Evolutionary conservation across 2,113 vertebrate species (phyloP).

Genomic region (Lycaon pictus): DNA sequence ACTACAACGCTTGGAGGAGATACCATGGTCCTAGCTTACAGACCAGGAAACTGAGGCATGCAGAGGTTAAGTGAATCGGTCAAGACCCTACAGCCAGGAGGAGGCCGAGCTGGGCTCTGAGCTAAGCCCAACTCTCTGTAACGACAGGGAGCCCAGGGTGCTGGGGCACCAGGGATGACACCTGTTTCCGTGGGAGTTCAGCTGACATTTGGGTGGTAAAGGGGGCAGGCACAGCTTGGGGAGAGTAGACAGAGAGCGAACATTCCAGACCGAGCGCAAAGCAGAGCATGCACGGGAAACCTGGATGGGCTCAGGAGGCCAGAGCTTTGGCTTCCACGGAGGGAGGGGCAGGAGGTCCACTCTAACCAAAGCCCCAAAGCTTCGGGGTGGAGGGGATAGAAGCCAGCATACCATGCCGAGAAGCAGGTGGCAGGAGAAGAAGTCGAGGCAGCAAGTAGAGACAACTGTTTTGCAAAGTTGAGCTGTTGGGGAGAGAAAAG

Average conservation of each 20-base stretch:
- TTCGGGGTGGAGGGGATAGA: rapidly evolving
- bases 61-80: neutral
- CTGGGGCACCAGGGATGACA: no score
- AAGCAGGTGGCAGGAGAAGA: neutral
- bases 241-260: neutral
- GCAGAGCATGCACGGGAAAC: rapidly evolving
- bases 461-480: neutral
- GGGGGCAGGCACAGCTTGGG: neutral
- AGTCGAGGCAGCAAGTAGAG: neutral
- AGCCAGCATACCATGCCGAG: neutral
- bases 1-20: rapidly evolving
- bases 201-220: neutral
- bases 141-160: rapidly evolving
- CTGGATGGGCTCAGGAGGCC: neutral
- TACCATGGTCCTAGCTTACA: neutral
- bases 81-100: neutral
- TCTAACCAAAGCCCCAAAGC: neutral
- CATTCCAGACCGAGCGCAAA: neutral
- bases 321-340: neutral
- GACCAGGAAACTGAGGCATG: neutral
- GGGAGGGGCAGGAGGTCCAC: rapidly evolving
- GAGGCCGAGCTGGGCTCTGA: neutral
- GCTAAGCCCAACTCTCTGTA: rapidly evolving
- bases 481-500: neutral
- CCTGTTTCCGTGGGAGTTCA: neutral